These are phyloP conservation scores for Pteropus alecto DNA, from an alignment of 2,113 vertebrate species.

Conservation along the genomic window DNA sequence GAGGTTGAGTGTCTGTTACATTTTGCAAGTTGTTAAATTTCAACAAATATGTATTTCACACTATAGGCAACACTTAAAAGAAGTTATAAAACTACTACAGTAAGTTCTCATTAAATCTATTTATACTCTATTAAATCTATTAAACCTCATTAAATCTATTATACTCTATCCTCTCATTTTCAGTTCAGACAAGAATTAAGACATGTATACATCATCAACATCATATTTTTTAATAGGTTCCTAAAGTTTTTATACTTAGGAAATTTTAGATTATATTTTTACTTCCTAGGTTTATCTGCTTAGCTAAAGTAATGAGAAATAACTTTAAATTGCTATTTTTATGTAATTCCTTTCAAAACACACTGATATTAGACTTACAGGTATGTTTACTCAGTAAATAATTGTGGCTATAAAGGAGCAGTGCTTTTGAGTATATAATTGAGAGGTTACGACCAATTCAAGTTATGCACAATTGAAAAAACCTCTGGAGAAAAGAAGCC, in stretches of 20 bases:
- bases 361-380: neutral
- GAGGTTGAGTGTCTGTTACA: neutral
- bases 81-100: neutral
- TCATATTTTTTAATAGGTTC: neutral
- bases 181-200: neutral
- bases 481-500: neutral
- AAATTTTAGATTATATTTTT: conserved; percentile 1
- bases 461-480: neutral
- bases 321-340: conserved; percentile 15
- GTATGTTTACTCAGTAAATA: neutral
- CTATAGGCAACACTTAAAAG: neutral
- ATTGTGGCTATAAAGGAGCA: neutral
- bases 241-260: conserved; percentile 9
- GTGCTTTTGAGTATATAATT: neutral
- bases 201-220: neutral
- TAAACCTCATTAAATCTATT: too few species aligned
- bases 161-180: neutral
- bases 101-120: neutral
- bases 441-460: neutral
- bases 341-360: conserved; percentile 32
- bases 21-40: neutral
- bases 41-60: neutral
- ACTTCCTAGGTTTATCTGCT: neutral
- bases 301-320: neutral
- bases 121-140: neutral